Evolutionary conservation across 2,113 vertebrate species (phyloP).

Genomic region (Prochilodus magdalenae): DNA sequence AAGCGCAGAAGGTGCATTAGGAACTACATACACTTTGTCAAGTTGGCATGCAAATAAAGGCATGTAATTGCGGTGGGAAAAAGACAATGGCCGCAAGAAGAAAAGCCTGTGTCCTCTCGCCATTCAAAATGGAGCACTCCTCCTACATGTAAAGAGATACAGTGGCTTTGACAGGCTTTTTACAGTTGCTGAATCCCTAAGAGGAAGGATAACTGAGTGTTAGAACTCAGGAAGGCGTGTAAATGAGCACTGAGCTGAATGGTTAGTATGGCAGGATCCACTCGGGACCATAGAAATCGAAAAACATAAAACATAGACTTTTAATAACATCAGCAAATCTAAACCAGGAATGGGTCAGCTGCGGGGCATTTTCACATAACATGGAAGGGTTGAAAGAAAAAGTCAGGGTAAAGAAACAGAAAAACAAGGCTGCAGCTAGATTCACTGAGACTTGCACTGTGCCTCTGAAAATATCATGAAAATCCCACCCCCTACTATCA

Average conservation of each 20-base stretch:
- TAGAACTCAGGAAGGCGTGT: background rate
- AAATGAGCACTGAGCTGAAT: background rate
- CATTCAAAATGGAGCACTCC: background rate
- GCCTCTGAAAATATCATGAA: too few relatives aligned
- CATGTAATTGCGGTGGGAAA: background rate
- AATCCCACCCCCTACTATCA: too few relatives aligned
- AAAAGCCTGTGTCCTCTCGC: background rate
- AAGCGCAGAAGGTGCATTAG: background rate
- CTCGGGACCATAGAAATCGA: background rate
- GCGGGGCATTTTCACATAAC: background rate
- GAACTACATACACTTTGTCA: constrained; percentile 14
- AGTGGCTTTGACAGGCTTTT: background rate
- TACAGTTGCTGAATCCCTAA: background rate
- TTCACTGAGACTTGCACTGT: too few relatives aligned
- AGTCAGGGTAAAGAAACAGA: background rate
- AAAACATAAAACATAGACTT: background rate
- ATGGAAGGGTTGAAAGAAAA: background rate
- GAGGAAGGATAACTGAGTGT: background rate
- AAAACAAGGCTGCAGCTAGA: background rate
- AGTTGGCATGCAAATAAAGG: constrained; percentile 2
- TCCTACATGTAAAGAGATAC: background rate
- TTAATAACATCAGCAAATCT: background rate
- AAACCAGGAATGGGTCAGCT: background rate
- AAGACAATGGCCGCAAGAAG: background rate
- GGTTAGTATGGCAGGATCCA: background rate